A percentile compares a stretch with the other conserved stretches of the same genome.
phyloP scores from a whole-genome alignment of 2,888 invertebrate genomes.

The Bhutanitis thaidina region DNA sequence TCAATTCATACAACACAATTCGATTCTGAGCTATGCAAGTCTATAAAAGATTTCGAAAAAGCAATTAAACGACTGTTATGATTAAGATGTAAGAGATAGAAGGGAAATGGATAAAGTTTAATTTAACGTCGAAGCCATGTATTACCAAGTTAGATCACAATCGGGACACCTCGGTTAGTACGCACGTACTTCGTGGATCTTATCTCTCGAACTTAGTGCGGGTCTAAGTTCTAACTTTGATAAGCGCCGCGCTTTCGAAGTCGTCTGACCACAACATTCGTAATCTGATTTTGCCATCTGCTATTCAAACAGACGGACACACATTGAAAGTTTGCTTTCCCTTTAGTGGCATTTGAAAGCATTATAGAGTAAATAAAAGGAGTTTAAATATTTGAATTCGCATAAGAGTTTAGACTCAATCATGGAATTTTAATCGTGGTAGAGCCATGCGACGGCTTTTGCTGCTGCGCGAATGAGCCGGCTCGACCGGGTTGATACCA shows the following conservation, averaged over 20 bases:
- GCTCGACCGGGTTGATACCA: no score
- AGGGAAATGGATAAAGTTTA: constrained; percentile 3
- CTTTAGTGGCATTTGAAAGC: no score
- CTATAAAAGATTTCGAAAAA: no score
- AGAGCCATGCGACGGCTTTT: no score
- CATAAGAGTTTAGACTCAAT: no score
- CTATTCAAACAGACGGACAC: not conserved
- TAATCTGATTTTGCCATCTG: not conserved
- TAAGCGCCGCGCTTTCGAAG: not conserved
- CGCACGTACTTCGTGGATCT: constrained; percentile 10
- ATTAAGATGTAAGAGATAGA: not conserved
- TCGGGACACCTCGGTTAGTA: not conserved
- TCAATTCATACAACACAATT: no score
- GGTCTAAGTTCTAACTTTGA: constrained; percentile 1
- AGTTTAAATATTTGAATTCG: no score
- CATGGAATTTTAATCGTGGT: no score
- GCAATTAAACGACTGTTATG: no score
- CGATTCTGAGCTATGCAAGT: no score
- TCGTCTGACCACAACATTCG: not conserved
- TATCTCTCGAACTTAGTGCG: constrained; percentile 6
- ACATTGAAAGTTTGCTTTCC: not conserved
- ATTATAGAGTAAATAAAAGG: no score
- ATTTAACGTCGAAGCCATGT: not conserved
- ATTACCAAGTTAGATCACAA: constrained; percentile 3
- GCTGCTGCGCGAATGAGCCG: no score